Base-by-base conservation (phyloP, 2,888 invertebrate genomes). In the Adelphocoris suturalis region DNA sequence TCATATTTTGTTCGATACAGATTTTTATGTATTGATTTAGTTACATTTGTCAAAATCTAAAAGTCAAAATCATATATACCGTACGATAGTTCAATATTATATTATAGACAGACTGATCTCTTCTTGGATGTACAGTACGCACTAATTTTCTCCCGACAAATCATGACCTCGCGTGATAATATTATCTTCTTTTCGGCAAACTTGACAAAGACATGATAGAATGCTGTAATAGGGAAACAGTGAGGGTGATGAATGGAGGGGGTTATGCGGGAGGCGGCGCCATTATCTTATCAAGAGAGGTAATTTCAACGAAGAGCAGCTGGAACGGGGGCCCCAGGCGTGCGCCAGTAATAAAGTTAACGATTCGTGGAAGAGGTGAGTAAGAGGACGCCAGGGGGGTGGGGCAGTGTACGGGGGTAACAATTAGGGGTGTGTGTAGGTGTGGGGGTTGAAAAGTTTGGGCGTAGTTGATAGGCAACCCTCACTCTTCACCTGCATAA, bases 281-380 rank as follows among this genome's bases (percentile, higher is more conserved):
- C 57, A 57, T 57, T 57, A 57, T 57, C 57, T 57, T 57, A 57
- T 57, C 57, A 57, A n/a, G 57, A 57, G 19, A 57, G 57, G 57
- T 57, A 57, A 57, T 57, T 57, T 16, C n/a, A 57, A 57, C 57
- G 57, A n/a, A 57, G 57, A 57, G 57, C 57, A 57, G 57, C 57
- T 57, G 57, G 19, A n/a, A 55, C 14, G 19, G 57, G 16, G 16
- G 14, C n/a, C 57, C n/a, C n/a, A 14, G 57, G 57, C 57, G 57
- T 57, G 16, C n/a, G 52, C 52, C 16, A n/a, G 57, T 57, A 57
- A 57, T 57, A 57, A 57, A 57, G 57, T 57, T 57, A 57, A 57
- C 57, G 57, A 57, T 57, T 57, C 57, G 57, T 57, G n/a, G 57
- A 57, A 57, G 57, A 57, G 57, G 57, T 57, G 52, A 57, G 57